These are phyloP conservation scores for Origma solitaria DNA, from an alignment of 2,113 vertebrate genomes.

Conservation along the genomic window DNA sequence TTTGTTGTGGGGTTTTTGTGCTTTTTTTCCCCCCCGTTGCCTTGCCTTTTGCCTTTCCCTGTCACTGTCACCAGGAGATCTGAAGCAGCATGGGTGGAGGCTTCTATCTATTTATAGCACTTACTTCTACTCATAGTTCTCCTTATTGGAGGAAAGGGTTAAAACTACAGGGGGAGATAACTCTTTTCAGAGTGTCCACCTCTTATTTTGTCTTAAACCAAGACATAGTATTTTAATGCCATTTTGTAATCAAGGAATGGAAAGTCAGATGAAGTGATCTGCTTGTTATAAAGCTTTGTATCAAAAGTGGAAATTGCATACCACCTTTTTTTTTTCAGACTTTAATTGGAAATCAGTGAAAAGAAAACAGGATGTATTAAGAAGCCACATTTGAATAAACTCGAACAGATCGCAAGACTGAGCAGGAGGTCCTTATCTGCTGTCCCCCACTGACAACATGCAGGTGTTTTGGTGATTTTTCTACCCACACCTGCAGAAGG, in stretches of 20 bases:
- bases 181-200: not conserved
- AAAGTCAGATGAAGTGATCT: not conserved
- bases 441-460: not conserved
- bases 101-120: not conserved
- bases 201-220: not conserved
- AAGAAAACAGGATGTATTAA: not conserved
- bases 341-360: not conserved
- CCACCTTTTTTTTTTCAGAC: not conserved
- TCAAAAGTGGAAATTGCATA: not conserved
- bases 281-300: not conserved
- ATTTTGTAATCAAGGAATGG: not conserved
- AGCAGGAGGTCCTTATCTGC: not conserved
- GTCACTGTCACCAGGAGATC: not conserved
- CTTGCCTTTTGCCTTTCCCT: not conserved
- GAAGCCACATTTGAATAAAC: not conserved
- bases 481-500: not conserved
- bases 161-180: not conserved
- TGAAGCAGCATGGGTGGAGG: not conserved
- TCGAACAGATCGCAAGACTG: not conserved
- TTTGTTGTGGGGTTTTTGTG: too few relatives aligned
- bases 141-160: not conserved
- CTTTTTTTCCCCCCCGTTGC: not conserved
- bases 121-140: rapidly evolving
- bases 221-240: not conserved
- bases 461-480: not conserved